A percentile compares a stretch with the other conserved stretches of the same genome.
Conservation (phyloP, 2,113 vertebrate species). For the Fukomys damarensis region DNA sequence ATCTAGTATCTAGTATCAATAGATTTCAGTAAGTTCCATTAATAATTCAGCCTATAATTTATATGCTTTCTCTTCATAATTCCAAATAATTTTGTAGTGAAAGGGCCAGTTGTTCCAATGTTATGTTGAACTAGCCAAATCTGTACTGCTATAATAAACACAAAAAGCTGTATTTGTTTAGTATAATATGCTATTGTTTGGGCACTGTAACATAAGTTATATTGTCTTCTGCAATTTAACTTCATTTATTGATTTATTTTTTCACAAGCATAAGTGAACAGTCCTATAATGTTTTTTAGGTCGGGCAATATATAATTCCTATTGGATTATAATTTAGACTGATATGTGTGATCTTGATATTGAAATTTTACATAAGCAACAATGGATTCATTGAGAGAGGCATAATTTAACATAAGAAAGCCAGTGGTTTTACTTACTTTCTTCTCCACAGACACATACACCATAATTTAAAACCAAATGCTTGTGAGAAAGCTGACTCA, state of each 20-base stretch:
- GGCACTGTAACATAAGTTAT: neutral
- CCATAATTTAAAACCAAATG: conserved; percentile 97
- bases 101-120: neutral
- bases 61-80: conserved; percentile 23
- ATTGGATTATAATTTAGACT: neutral
- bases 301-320: conserved; percentile 53
- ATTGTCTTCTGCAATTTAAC: conserved; percentile 26
- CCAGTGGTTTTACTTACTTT: conserved; percentile 91
- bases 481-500: conserved; percentile 98
- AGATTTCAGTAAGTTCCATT: conserved; percentile 33
- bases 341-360: conserved; percentile 18
- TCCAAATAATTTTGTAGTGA: conserved; percentile 9
- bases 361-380: conserved; percentile 24
- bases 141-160: neutral
- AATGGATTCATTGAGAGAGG: neutral
- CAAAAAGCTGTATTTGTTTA: conserved; percentile 1
- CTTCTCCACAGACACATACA: conserved; percentile 96
- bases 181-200: neutral
- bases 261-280: neutral
- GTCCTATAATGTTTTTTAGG: neutral
- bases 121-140: neutral
- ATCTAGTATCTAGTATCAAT: neutral
- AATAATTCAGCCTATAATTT: conserved; percentile 15
- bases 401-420: conserved; percentile 30
- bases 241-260: conserved; percentile 20